Percentiles rank a stretch among this genome's conserved stretches.
These are phyloP conservation scores for Drosophila aldrichi DNA, from an alignment of 2,888 invertebrate genomes.

Conservation along the genomic window DNA sequence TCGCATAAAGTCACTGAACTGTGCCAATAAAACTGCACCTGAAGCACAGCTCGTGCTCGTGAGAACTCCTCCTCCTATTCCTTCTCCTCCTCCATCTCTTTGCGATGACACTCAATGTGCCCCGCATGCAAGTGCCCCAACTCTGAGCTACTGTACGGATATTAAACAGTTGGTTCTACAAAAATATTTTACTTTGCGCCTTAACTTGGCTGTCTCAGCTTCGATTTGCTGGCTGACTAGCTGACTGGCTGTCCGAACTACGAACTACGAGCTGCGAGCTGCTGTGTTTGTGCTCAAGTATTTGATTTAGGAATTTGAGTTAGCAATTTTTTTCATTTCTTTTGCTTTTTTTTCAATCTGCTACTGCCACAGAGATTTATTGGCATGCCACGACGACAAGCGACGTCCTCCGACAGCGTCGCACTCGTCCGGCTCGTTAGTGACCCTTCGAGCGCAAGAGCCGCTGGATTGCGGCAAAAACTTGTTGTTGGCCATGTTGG, in stretches of 20 bases:
- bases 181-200: slow-evolving; percentile 62
- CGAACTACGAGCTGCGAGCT: background rate
- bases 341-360: slow-evolving; percentile 32
- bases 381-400: slow-evolving; percentile 59
- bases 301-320: slow-evolving; percentile 79
- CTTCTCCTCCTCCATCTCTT: background rate
- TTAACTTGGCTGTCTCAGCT: slow-evolving; percentile 40
- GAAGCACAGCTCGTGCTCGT: background rate
- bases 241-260: slow-evolving; percentile 17
- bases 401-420: slow-evolving; percentile 7
- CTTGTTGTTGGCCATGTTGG: slow-evolving; percentile 12
- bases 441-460: slow-evolving; percentile 42
- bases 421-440: slow-evolving; percentile 61
- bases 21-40: slow-evolving; percentile 34
- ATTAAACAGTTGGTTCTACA: slow-evolving; percentile 52
- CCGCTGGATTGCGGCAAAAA: slow-evolving; percentile 31
- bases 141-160: slow-evolving; percentile 25
- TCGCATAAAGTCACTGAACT: slow-evolving; percentile 31
- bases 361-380: slow-evolving; percentile 68
- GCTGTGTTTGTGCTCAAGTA: slow-evolving; percentile 65
- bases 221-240: slow-evolving; percentile 61
- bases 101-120: slow-evolving; percentile 6
- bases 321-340: slow-evolving; percentile 49
- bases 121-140: slow-evolving; percentile 10
- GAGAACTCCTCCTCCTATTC: background rate